These are phyloP conservation scores for Spatula clypeata DNA, from an alignment of 2,797 vertebrate species.

Conservation along the genomic window DNA sequence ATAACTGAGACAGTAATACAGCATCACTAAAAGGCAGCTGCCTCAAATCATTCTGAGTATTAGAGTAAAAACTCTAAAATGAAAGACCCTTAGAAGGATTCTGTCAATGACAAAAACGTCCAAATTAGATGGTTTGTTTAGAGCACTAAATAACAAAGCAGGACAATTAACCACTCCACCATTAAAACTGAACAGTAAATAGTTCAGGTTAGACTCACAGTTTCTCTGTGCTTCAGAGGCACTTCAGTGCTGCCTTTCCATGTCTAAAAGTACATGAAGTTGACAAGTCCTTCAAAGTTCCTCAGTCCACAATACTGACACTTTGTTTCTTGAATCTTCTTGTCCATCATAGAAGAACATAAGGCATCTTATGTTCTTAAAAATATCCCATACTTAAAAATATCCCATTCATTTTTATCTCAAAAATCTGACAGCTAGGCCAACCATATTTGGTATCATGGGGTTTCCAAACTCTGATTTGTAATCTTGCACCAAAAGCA, in stretches of 20 bases:
- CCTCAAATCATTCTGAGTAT: slow-evolving; percentile 29
- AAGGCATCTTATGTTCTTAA: neutral
- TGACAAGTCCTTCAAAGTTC: neutral
- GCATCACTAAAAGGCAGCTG: neutral
- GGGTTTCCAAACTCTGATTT: neutral
- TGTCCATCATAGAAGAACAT: neutral
- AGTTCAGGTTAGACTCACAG: neutral
- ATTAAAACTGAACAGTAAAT: neutral
- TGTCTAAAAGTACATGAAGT: neutral
- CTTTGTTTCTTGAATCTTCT: neutral
- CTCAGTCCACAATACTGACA: neutral
- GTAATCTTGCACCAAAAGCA: neutral
- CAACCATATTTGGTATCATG: neutral
- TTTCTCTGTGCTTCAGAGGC: neutral
- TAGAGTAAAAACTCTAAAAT: neutral
- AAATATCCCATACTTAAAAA: slow-evolving; percentile 31
- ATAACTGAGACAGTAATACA: neutral
- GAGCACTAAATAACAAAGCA: slow-evolving; percentile 9
- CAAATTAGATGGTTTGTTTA: slow-evolving; percentile 1
- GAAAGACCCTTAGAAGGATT: neutral
- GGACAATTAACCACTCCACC: neutral
- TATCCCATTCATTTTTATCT: neutral
- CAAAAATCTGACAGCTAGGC: neutral
- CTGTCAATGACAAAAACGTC: neutral
- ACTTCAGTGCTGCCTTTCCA: neutral